A percentile compares a stretch with the other conserved stretches of the same genome.
phyloP scores from a whole-genome alignment of 2,888 invertebrate genomes.

The Baronia brevicornis region DNA sequence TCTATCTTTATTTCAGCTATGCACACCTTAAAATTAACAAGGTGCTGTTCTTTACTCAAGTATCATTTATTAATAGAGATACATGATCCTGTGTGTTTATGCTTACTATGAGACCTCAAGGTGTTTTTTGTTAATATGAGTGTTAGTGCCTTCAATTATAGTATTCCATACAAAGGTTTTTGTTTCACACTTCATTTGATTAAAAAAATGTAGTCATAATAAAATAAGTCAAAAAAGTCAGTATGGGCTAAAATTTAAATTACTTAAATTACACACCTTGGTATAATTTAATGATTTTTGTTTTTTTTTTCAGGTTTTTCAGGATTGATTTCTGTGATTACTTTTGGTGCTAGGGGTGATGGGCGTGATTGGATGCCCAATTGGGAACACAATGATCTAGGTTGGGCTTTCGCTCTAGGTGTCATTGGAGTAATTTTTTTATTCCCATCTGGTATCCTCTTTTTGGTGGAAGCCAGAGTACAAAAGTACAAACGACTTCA shows the following conservation, averaged over 20 bases:
- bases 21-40: too few relatives aligned
- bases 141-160: too few relatives aligned
- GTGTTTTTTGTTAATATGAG: too few relatives aligned
- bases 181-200: too few relatives aligned
- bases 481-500: slow-evolving; percentile 83
- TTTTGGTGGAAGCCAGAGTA: slow-evolving; percentile 88
- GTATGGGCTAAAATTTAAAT: neutral
- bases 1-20: too few relatives aligned
- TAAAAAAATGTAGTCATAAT: too few relatives aligned
- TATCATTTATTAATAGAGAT: too few relatives aligned
- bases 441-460: slow-evolving; percentile 85
- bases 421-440: slow-evolving; percentile 85
- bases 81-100: too few relatives aligned
- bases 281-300: neutral
- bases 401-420: slow-evolving; percentile 94
- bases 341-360: slow-evolving; percentile 93
- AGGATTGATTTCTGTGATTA: slow-evolving; percentile 88
- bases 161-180: too few relatives aligned
- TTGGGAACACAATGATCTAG: slow-evolving; percentile 95
- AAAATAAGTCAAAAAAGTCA: too few relatives aligned
- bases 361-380: slow-evolving; percentile 97
- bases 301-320: slow-evolving; percentile 77
- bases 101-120: too few relatives aligned
- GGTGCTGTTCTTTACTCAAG: too few relatives aligned
- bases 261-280: neutral